A percentile compares a stretch with the other conserved stretches of the same genome.
These are phyloP conservation scores for Odontocolon sp. DNA, from an alignment of 2,888 invertebrate species.

Conservation along the genomic window DNA sequence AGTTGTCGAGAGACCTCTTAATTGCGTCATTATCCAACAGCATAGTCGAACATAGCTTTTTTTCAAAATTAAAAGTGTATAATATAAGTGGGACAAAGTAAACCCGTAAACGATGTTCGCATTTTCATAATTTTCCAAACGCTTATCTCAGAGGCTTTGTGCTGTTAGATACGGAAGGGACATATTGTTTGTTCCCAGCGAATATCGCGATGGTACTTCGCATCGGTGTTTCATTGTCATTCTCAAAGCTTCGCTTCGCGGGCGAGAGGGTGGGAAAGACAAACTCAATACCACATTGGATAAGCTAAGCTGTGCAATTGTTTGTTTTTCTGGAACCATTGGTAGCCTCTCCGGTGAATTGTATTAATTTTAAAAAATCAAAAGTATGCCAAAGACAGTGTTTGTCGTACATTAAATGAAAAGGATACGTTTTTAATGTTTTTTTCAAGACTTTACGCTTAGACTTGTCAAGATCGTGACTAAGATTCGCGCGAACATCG, in stretches of 20 bases:
- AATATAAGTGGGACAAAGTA: too few species aligned
- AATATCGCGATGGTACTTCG: background rate
- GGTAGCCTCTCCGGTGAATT: too few species aligned
- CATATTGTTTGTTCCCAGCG: background rate
- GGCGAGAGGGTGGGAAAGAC: background rate
- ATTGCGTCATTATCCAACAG: background rate
- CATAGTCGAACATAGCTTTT: background rate
- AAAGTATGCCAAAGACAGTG: too few species aligned
- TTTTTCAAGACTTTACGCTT: constrained; percentile 52
- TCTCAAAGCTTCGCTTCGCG: background rate
- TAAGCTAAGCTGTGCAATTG: too few species aligned
- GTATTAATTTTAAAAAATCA: too few species aligned
- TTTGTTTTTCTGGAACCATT: too few species aligned
- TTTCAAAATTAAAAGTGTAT: too few species aligned
- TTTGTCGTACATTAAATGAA: too few species aligned
- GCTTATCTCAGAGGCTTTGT: background rate
- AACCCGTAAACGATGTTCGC: background rate
- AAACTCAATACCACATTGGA: background rate
- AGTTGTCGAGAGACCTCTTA: background rate
- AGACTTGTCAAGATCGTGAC: constrained; percentile 59
- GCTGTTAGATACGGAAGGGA: background rate
- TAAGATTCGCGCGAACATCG: constrained; percentile 62
- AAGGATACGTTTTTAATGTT: constrained; percentile 78
- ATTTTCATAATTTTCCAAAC: background rate
- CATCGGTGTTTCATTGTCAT: background rate